Percentiles rank a stretch among this genome's conserved stretches.
phyloP scores from a whole-genome alignment of 2,888 invertebrate species.

The Cryptops parisi region DNA sequence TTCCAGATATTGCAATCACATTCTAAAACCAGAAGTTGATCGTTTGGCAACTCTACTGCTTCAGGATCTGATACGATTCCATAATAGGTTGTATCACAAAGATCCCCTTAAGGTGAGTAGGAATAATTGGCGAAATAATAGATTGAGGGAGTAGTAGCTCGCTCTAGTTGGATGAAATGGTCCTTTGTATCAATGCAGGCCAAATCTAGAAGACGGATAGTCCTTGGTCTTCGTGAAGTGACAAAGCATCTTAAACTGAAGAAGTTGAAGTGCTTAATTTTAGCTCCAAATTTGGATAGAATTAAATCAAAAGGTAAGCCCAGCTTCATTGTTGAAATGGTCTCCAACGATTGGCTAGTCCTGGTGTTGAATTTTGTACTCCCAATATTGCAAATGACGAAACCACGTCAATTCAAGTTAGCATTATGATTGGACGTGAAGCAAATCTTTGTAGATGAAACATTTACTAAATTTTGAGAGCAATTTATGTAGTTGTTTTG shows the following conservation, averaged over 20 bases:
- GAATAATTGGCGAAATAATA: background rate
- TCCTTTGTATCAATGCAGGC: slow-evolving; percentile 21
- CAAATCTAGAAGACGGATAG: slow-evolving; percentile 38
- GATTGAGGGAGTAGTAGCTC: background rate
- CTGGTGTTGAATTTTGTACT: background rate
- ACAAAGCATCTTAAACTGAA: slow-evolving; percentile 42
- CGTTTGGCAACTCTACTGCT: slow-evolving; percentile 37
- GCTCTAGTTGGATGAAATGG: background rate
- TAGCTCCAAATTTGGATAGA: slow-evolving; percentile 48
- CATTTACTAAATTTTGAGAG: too few relatives aligned
- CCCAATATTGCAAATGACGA: too few relatives aligned
- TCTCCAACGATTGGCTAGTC: background rate
- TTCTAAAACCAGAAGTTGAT: slow-evolving; percentile 41
- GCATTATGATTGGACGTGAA: too few relatives aligned
- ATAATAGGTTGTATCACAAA: slow-evolving; percentile 43
- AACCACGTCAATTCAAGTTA: too few relatives aligned
- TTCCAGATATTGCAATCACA: slow-evolving; percentile 44
- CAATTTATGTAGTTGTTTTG: too few relatives aligned
- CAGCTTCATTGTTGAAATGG: background rate
- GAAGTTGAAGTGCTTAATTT: slow-evolving; percentile 43
- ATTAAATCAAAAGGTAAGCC: slow-evolving; percentile 36
- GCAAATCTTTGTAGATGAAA: too few relatives aligned
- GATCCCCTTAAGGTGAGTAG: slow-evolving; percentile 41
- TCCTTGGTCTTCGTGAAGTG: slow-evolving; percentile 47
- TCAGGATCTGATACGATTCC: slow-evolving; percentile 43